A percentile compares a stretch with the other conserved stretches of the same genome.
These are phyloP conservation scores for Desmodus rotundus DNA, from an alignment of 2,113 vertebrate genomes.

Conservation along the genomic window DNA sequence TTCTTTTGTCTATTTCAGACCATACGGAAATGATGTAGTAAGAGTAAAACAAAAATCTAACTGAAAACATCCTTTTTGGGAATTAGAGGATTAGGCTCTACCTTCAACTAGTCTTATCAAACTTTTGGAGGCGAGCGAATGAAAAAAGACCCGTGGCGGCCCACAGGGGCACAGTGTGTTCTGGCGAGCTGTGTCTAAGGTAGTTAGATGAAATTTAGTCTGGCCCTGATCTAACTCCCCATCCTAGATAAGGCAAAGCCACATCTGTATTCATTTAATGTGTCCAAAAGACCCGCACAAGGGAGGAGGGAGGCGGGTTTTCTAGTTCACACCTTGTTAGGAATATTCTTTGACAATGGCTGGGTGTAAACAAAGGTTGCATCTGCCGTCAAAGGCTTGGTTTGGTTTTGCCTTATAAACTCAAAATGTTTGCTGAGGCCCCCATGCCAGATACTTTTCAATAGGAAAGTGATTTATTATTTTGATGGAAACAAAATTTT, in stretches of 20 bases:
- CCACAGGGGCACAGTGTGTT: neutral
- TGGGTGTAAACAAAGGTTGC: neutral
- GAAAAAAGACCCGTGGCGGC: neutral
- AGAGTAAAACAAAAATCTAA: slow-evolving; percentile 41
- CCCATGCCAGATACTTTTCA: neutral
- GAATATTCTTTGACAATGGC: neutral
- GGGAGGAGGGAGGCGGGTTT: neutral
- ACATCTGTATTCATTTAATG: neutral
- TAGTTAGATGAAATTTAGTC: neutral
- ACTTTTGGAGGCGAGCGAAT: neutral
- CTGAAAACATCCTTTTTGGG: slow-evolving; percentile 36
- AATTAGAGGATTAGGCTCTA: slow-evolving; percentile 36
- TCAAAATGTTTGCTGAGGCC: neutral
- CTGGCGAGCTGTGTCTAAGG: neutral
- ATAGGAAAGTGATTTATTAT: slow-evolving; percentile 18
- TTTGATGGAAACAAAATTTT: neutral
- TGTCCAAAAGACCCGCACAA: neutral
- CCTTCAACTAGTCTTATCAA: slow-evolving; percentile 19
- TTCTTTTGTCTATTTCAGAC: slow-evolving; percentile 35
- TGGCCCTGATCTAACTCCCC: neutral
- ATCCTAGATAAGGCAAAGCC: neutral
- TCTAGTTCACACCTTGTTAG: slow-evolving; percentile 39
- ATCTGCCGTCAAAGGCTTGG: neutral
- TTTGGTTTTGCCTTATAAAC: neutral
- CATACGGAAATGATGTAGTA: neutral